phyloP scores from a whole-genome alignment of 2,797 vertebrate species.

The Labeo calbasu region DNA sequence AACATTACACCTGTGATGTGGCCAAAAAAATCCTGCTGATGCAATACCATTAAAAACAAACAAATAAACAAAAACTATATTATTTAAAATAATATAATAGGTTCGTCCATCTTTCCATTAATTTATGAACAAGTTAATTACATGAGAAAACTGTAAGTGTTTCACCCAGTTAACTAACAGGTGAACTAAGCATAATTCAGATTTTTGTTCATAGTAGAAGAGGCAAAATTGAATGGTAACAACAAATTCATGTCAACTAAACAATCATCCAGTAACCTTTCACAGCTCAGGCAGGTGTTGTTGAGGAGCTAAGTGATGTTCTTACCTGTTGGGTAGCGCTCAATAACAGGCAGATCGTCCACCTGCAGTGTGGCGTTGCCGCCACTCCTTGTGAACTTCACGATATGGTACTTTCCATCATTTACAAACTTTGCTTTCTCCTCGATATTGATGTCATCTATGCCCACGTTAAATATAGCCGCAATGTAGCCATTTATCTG shows the following conservation, averaged over 20 bases:
- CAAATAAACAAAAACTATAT: no score
- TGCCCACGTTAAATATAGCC: conserved; percentile 98
- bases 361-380: conserved; percentile 99
- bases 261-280: neutral
- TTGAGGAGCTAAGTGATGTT: conserved; percentile 49
- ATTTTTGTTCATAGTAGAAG: neutral
- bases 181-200: neutral
- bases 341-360: conserved; percentile 98
- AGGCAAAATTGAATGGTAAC: neutral
- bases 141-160: neutral
- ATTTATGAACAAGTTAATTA: neutral
- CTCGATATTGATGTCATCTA: conserved; percentile 98
- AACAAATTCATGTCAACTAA: neutral
- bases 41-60: neutral
- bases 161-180: neutral
- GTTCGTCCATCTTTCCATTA: neutral
- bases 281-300: neutral
- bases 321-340: conserved; percentile 99
- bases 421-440: conserved; percentile 98
- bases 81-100: neutral
- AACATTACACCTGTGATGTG: neutral
- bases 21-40: neutral
- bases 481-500: conserved; percentile 97
- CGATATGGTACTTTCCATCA: conserved; percentile 98
- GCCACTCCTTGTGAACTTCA: conserved; percentile 97